Evolutionary conservation across 2,113 vertebrate genomes (phyloP).

Genomic region (Mustela nigripes): DNA sequence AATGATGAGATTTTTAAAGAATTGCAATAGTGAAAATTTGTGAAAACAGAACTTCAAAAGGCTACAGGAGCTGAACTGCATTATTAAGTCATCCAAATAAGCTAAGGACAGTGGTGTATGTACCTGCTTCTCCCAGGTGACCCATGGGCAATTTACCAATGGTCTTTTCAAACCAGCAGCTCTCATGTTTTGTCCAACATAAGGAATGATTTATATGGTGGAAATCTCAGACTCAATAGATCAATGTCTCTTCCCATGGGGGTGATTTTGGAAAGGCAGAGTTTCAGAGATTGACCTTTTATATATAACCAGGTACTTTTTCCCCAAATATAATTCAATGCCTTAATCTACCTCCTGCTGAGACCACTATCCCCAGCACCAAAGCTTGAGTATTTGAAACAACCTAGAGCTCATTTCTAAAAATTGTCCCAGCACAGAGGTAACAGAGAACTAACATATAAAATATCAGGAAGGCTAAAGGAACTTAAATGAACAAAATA

Average conservation of each 20-base stretch:
- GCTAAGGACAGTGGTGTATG: fast-evolving
- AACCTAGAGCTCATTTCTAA: neutral
- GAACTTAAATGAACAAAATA: constrained; percentile 40
- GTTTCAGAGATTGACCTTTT: neutral
- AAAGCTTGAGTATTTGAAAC: neutral
- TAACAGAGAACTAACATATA: neutral
- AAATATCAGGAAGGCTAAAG: neutral
- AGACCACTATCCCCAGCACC: neutral
- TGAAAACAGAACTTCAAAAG: neutral
- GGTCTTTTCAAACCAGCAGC: neutral
- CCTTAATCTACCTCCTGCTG: neutral
- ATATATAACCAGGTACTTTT: neutral
- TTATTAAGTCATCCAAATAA: neutral
- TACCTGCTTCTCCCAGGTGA: neutral
- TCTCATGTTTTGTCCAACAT: neutral
- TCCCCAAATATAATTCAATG: neutral
- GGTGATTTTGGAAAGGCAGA: neutral
- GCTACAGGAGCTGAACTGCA: neutral
- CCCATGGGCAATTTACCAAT: fast-evolving
- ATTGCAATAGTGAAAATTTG: neutral
- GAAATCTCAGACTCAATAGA: neutral
- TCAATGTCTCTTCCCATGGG: neutral
- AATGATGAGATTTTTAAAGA: neutral
- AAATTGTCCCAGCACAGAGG: neutral
- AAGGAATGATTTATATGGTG: neutral